Percentiles rank a stretch among this genome's conserved stretches.
Evolutionary conservation across 2,113 vertebrate genomes (phyloP).

Genomic region (Todiramphus chloris): DNA sequence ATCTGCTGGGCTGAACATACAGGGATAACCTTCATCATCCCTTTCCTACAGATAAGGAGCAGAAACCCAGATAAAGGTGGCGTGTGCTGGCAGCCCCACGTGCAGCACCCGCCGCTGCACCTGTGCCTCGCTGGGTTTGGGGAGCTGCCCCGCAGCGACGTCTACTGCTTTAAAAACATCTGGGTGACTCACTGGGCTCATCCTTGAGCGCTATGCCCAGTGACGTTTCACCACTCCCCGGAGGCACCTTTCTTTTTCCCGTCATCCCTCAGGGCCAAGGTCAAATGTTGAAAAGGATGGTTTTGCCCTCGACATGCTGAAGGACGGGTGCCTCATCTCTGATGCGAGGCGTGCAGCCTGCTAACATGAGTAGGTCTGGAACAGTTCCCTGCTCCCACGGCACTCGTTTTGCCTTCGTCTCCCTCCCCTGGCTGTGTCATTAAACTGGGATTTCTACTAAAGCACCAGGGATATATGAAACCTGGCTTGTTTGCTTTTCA

Average conservation of each 20-base stretch:
- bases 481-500: background rate
- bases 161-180: background rate
- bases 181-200: accelerated
- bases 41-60: background rate
- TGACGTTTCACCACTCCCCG: accelerated
- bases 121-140: accelerated
- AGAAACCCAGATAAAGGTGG: background rate
- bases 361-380: background rate
- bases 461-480: background rate
- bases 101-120: accelerated
- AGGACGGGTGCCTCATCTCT: accelerated
- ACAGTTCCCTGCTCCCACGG: background rate
- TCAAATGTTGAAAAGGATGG: background rate
- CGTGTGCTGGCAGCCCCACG: accelerated
- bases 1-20: background rate
- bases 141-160: background rate
- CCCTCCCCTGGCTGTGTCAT: accelerated
- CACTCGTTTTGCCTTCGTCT: background rate
- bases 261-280: background rate
- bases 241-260: background rate
- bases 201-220: background rate
- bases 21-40: background rate
- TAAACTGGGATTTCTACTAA: background rate
- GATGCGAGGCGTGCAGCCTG: background rate
- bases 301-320: background rate